phyloP scores from a whole-genome alignment of 23 tunicate genomes.

The Ciona savignyi region DNA sequence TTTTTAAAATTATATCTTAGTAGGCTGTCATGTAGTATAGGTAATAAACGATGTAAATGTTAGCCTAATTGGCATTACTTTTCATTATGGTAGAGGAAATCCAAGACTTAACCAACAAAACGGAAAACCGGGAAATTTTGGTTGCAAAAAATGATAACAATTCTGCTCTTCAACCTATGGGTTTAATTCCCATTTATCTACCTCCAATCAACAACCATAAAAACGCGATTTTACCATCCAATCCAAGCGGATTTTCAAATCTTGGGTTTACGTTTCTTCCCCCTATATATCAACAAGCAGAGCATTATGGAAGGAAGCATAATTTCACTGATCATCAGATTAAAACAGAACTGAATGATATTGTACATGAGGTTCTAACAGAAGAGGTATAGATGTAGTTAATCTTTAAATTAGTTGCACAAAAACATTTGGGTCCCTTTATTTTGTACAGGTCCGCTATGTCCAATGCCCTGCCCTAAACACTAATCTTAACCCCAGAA shows the following conservation, averaged over 20 bases:
- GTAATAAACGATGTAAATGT: no score
- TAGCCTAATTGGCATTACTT: no score
- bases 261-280: slow-evolving; percentile 12
- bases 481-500: no score
- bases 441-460: no score
- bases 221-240: not conserved
- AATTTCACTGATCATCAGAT: slow-evolving; percentile 10
- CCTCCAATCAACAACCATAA: not conserved
- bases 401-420: no score
- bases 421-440: no score
- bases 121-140: not conserved
- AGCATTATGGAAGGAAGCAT: slow-evolving; percentile 6
- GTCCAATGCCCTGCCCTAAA: no score
- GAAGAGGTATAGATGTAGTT: slow-evolving; percentile 20
- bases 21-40: no score
- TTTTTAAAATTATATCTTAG: no score
- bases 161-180: slow-evolving; percentile 1
- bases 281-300: slow-evolving; percentile 16
- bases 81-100: not conserved
- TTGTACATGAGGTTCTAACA: slow-evolving; percentile 8
- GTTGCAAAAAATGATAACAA: not conserved
- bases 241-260: slow-evolving; percentile 3
- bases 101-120: not conserved
- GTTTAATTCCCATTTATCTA: slow-evolving; percentile 4
- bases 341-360: not conserved